Base-by-base conservation (phyloP, 2,888 invertebrate genomes). In the Druceiella hillmani region DNA sequence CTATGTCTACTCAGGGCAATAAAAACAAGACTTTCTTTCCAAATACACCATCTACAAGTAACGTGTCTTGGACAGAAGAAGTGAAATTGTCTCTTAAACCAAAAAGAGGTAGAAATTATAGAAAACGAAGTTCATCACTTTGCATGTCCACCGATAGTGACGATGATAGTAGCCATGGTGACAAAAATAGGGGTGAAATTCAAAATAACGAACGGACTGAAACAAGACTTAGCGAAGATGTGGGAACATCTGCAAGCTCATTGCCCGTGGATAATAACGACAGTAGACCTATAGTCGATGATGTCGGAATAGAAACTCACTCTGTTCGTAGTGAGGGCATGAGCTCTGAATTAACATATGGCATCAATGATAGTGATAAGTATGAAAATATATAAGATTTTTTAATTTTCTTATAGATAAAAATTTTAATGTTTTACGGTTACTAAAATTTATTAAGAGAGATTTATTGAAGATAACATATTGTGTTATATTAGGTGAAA, bases 11-110 rank as follows among this genome's bases (percentile, higher is more conserved):
- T 9, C 30, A 16, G 5, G 24, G 24, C 6, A 24, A 29, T 4
- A 17, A 4, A 5, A 22, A 36, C 9, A 4, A 3, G 3, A 22
- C 11, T 5, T 6, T n/a, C 6, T 7, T 20, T 7, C 22, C 6
- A 6, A 20, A 7, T 7, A 64, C 62, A 3, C 62, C 70, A 4
- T 68, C 69, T 0, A 58, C 61, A 11, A 67, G 64, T 43, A 63
- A 63, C 20, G 56, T 68, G 9, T 54, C 59, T 15, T 56, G 63
- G n/a, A n/a, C n/a, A n/a, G n/a, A n/a, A n/a, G n/a, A n/a, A n/a
- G n/a, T n/a, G n/a, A n/a, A n/a, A n/a, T n/a, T n/a, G n/a, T n/a
- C n/a, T n/a, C n/a, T n/a, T n/a, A n/a, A n/a, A 17, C 17, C 5
- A 11, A 37, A 11, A 29, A 17, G 22, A 9, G 32, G n/a, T 12